Conservation (phyloP, 2,888 invertebrate genomes). For the Drosophila nigricruria region DNA sequence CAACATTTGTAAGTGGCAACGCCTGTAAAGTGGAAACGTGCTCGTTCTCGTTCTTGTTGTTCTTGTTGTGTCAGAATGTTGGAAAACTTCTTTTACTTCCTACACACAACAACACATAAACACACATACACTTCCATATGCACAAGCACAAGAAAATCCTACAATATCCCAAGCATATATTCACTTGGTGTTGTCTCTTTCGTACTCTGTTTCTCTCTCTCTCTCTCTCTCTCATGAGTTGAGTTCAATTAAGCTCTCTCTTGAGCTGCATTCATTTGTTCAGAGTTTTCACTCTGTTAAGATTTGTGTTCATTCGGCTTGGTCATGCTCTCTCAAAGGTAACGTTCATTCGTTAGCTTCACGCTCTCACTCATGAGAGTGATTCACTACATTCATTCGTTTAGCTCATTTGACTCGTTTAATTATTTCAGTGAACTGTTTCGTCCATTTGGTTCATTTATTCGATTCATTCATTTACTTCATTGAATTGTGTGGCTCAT, state of each 20-base stretch:
- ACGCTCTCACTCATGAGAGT: background rate
- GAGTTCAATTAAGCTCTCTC: background rate
- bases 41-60: conserved; percentile 43
- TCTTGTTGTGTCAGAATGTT: conserved; percentile 62
- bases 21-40: conserved; percentile 32
- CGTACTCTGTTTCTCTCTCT: background rate
- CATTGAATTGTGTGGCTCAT: too few relatives aligned
- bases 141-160: conserved; percentile 9
- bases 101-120: conserved; percentile 10
- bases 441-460: background rate
- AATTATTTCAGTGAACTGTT: too few relatives aligned
- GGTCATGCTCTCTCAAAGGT: background rate
- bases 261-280: background rate
- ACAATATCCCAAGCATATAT: conserved; percentile 17
- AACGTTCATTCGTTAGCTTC: background rate
- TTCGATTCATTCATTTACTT: background rate
- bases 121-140: conserved; percentile 10
- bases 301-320: background rate
- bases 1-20: conserved; percentile 85
- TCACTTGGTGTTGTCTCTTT: conserved; percentile 8
- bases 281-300: background rate
- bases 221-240: conserved; percentile 10
- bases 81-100: conserved; percentile 26
- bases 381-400: conserved; percentile 1
- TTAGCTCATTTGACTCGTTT: conserved; percentile 28